Evolutionary conservation across 2,113 vertebrate species (phyloP).

Genomic region (Oxygymnocypris stewartii): DNA sequence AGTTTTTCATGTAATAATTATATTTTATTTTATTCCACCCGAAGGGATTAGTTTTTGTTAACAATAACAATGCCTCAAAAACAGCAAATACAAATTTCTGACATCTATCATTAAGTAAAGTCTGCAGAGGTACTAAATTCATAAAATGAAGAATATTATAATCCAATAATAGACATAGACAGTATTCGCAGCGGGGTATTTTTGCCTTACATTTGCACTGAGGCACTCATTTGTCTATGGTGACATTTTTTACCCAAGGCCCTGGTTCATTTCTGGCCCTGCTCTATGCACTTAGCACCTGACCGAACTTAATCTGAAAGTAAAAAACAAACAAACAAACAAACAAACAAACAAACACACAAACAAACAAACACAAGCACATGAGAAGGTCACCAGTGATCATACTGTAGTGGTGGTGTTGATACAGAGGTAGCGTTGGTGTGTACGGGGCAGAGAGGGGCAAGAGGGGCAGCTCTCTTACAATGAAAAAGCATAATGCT

Average conservation of each 20-base stretch:
- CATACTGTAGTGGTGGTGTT: not conserved
- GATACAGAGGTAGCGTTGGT: conserved; percentile 11
- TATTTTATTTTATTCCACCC: not conserved
- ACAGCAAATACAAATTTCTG: not conserved
- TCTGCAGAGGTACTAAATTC: not conserved
- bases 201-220: not conserved
- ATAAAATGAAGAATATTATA: not conserved
- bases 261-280: not conserved
- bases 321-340: not conserved
- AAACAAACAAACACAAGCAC: not conserved
- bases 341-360: not conserved
- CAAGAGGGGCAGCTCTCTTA: conserved; percentile 54
- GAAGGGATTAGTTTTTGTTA: not conserved
- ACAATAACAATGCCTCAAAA: not conserved
- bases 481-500: conserved; percentile 67
- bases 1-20: not conserved
- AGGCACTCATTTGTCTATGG: not conserved
- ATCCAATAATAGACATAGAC: not conserved
- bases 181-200: not conserved
- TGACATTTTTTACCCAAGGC: not conserved
- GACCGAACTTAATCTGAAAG: not conserved
- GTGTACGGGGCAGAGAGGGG: conserved; percentile 7
- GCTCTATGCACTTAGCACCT: not conserved
- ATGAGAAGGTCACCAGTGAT: not conserved
- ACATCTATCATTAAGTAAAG: not conserved